Evolutionary conservation across 2,797 vertebrate species (phyloP), one percentile per base, ranked within the genome.

Genomic region (Sebastes diploproa): DNA sequence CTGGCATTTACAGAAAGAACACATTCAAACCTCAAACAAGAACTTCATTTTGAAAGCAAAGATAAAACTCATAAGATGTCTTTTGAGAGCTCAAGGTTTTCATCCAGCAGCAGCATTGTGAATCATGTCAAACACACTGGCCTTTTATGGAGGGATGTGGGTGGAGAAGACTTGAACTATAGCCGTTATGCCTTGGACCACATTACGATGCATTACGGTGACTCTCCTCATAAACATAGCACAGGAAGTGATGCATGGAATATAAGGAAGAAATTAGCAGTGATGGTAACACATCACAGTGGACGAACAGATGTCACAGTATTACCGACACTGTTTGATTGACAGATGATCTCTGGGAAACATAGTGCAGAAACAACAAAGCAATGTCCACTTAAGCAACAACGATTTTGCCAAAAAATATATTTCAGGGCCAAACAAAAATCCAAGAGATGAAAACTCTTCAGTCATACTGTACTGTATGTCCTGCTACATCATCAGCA

Each of bases 401-500:
- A 55, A 42, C 42, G 18, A 61, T 42, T 12, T 5, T n/a, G 6
- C 2, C 4, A 42, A 54, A 52, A 38, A 50, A 42, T 32, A 62
- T 32, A 76, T 80, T 69, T 75, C 55, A 61, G 25, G 14, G 23
- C n/a, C 27, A 54, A 63, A 30, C 4, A 30, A 7, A 68, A 66
- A 20, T 27, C 13, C n/a, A n/a, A 50, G 32, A 75, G 59, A 81
- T 62, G 6, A 69, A 69, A 72, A 74, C 20, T 75, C 22, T 61
- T 56, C 55, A 70, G 46, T 65, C 70, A 61, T 46, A 80, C 14
- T 81, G 30, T 46, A 80, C 14, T 81, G 30, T 58, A 38, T 42
- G 34, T 82, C 58, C 75, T 62, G 46, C 60, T 88, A 64, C 42
- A 82, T 86, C 76, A 83, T 75, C 77, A 75, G 30, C 63, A 60